Conservation (phyloP, 2,888 invertebrate genomes). For the Dione juno region DNA sequence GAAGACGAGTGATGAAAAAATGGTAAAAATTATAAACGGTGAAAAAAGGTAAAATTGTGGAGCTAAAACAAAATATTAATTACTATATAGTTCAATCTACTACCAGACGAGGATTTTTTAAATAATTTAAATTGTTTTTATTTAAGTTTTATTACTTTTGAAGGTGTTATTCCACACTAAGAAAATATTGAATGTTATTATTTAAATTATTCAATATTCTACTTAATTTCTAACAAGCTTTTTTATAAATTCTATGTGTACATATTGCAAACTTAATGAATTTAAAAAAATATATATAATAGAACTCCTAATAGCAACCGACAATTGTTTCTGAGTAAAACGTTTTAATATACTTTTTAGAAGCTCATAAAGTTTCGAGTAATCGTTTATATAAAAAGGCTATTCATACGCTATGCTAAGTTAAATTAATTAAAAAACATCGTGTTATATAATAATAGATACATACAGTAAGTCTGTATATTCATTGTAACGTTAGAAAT, state of each 20-base stretch:
- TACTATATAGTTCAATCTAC: no score
- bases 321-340: conserved; percentile 11
- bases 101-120: no score
- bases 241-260: not conserved
- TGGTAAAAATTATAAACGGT: no score
- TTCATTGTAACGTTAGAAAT: conserved; percentile 6
- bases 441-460: not conserved
- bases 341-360: conserved; percentile 16
- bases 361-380: conserved; percentile 14
- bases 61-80: no score
- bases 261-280: conserved; percentile 4
- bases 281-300: not conserved
- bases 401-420: not conserved
- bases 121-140: no score
- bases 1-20: no score
- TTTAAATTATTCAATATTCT: not conserved
- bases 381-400: not conserved
- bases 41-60: no score
- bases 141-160: no score
- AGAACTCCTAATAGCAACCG: not conserved
- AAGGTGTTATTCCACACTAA: no score
- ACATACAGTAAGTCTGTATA: not conserved
- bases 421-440: conserved; percentile 7
- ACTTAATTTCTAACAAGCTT: not conserved
- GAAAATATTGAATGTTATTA: not conserved